Evolutionary conservation across 2,113 vertebrate genomes (phyloP), one percentile per base, ranked within the genome.

Genomic region (Thunnus maccoyii): DNA sequence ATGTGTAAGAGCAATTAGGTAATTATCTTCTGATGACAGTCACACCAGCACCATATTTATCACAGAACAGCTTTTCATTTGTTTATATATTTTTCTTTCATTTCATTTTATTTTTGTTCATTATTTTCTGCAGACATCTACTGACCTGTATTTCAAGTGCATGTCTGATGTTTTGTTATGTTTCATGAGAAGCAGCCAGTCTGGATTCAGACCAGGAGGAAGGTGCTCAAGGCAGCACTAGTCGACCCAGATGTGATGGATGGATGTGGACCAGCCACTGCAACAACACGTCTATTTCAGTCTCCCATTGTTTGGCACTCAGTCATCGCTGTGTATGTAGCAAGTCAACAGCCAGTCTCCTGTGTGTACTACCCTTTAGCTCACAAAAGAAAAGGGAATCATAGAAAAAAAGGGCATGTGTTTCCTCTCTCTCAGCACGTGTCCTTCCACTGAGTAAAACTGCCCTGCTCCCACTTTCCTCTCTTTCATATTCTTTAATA

Each of bases 281-380:
- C 81, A 86, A 88, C 78, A 90, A 88, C 88, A 91, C 70, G 69
- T 88, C 89, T 93, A 93, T 93, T 93, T 94, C 88, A 84, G 89
- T 91, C 85, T 25, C 63, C 88, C 77, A 91, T 94, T 93, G 92
- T 94, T 91, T 90, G 86, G 78, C 77, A 58, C 78, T 92, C 84
- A 89, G 83, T 91, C 90, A 76, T 84, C 88, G 47, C 75, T 76
- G 84, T 89, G 78, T 83, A 56, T 73, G 78, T 9, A 82, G 73
- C 76, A 60, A 86, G 77, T 90, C 87, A 85, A 85, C 86, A 88
- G 80, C 25, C 79, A 69, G 77, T 64, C 85, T 83, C 78, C 64
- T 83, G 78, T 81, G 70, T 76, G 85, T 50, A 55, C 70, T 60
- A 73, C 54, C 64, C 78, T 60, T 61, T 51, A 15, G 58, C 86